Percentiles rank a stretch among this genome's conserved stretches.
Evolutionary conservation across 2,797 vertebrate species (phyloP).

Genomic region (Siniperca undulata): DNA sequence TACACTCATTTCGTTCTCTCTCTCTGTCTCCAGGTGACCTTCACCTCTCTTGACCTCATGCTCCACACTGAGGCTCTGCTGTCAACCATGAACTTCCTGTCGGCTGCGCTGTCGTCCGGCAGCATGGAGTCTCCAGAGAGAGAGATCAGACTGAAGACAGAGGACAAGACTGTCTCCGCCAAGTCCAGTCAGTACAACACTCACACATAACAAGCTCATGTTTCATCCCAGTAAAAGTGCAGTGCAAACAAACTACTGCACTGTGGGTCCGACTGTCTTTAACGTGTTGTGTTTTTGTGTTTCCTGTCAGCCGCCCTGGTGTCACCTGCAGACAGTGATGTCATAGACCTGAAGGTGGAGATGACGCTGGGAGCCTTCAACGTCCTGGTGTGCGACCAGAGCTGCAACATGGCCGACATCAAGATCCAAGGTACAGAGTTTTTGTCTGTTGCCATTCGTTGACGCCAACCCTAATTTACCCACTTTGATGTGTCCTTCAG

Average conservation of each 20-base stretch:
- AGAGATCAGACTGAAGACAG: slow-evolving; percentile 74
- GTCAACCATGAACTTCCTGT: slow-evolving; percentile 91
- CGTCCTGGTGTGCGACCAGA: slow-evolving; percentile 91
- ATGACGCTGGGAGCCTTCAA: slow-evolving; percentile 91
- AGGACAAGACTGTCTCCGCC: slow-evolving; percentile 77
- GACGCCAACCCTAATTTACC: accelerated
- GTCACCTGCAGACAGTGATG: slow-evolving; percentile 68
- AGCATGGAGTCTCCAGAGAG: slow-evolving; percentile 73
- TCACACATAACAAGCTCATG: neutral
- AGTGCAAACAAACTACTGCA: neutral
- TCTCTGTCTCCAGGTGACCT: slow-evolving; percentile 86
- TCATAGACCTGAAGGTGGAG: slow-evolving; percentile 89
- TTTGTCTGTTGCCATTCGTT: neutral
- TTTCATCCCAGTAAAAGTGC: neutral
- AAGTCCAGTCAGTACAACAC: slow-evolving; percentile 84
- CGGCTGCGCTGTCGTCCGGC: slow-evolving; percentile 81
- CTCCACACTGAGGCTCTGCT: slow-evolving; percentile 95
- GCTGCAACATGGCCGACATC: slow-evolving; percentile 91
- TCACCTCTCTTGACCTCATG: slow-evolving; percentile 91
- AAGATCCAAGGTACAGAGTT: slow-evolving; percentile 90
- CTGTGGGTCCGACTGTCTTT: accelerated
- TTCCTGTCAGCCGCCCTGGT: slow-evolving; percentile 72
- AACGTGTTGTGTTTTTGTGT: neutral
- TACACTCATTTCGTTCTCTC: neutral
- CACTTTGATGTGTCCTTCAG: slow-evolving; percentile 66